phyloP scores from a whole-genome alignment of 2,888 invertebrate genomes.

The Drosophila tripunctata region DNA sequence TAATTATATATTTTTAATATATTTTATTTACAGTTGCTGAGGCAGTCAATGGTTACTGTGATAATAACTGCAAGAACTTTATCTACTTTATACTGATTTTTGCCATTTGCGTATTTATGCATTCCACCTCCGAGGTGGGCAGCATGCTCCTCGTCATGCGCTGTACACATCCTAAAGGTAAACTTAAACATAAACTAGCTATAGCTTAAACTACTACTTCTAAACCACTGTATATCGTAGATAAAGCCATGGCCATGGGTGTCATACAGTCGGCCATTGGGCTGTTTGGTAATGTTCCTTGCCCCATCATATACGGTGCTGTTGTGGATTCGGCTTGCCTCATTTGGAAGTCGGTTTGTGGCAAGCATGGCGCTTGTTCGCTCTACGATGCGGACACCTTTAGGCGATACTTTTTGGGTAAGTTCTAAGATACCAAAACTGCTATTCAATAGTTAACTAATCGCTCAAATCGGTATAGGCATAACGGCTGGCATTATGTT shows the following conservation, averaged over 20 bases:
- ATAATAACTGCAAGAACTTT: slow-evolving; percentile 91
- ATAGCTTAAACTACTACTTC: not conserved
- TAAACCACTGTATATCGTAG: slow-evolving; percentile 81
- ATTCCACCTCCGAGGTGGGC: slow-evolving; percentile 96
- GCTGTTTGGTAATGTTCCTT: slow-evolving; percentile 96
- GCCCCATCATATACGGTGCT: slow-evolving; percentile 96
- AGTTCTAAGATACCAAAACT: slow-evolving; percentile 42
- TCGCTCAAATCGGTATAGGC: slow-evolving; percentile 86
- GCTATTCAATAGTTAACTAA: not conserved
- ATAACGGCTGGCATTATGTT: slow-evolving; percentile 94
- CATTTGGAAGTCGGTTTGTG: slow-evolving; percentile 93
- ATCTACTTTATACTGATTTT: slow-evolving; percentile 92
- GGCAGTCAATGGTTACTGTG: slow-evolving; percentile 92
- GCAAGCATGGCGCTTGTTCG: slow-evolving; percentile 92
- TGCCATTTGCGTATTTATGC: slow-evolving; percentile 94
- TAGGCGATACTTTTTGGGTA: slow-evolving; percentile 93
- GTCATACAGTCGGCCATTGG: slow-evolving; percentile 97
- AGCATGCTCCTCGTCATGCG: slow-evolving; percentile 95
- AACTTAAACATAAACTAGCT: no score
- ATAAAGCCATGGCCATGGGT: slow-evolving; percentile 97
- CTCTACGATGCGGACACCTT: slow-evolving; percentile 94
- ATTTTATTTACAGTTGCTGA: slow-evolving; percentile 52
- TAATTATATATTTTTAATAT: not conserved
- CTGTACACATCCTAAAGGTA: slow-evolving; percentile 93
- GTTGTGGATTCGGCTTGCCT: slow-evolving; percentile 96